Evolutionary conservation across 2,888 invertebrate species (phyloP).

Genomic region (Neoascia interrupta): DNA sequence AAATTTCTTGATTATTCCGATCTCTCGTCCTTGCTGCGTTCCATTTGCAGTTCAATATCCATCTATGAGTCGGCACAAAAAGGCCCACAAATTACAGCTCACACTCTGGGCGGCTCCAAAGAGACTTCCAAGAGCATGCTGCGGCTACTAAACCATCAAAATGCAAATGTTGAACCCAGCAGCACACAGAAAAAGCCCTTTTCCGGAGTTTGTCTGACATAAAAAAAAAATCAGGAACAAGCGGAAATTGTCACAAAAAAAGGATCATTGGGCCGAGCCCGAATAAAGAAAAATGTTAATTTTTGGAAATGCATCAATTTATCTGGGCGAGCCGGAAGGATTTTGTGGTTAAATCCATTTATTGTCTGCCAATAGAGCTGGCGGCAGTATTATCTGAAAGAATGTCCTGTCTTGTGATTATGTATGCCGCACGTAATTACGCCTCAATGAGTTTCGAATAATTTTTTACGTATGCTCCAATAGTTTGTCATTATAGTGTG

Average conservation of each 20-base stretch:
- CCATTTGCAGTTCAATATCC: constrained; percentile 61
- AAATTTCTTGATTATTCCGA: constrained; percentile 65
- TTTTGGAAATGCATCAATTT: constrained; percentile 69
- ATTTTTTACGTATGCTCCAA: too few relatives aligned
- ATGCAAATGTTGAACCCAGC: constrained; percentile 54
- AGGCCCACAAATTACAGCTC: constrained; percentile 14
- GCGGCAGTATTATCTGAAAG: constrained; percentile 44
- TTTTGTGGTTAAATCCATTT: constrained; percentile 54
- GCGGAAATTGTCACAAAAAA: constrained; percentile 58
- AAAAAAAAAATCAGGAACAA: constrained; percentile 45
- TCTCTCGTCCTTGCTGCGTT: constrained; percentile 45
- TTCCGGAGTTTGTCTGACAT: constrained; percentile 40
- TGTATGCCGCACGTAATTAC: too few relatives aligned
- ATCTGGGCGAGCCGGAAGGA: constrained; percentile 55
- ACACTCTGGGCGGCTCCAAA: neutral
- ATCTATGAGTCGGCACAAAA: constrained; percentile 37
- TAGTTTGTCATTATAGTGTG: too few relatives aligned
- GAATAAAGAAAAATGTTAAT: constrained; percentile 68
- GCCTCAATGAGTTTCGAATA: too few relatives aligned
- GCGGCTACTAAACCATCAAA: constrained; percentile 60
- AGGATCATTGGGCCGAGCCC: constrained; percentile 5
- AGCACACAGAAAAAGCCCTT: constrained; percentile 39
- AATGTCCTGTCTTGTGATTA: too few relatives aligned
- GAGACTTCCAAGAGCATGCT: constrained; percentile 25
- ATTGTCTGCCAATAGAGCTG: constrained; percentile 50